A percentile compares a stretch with the other conserved stretches of the same genome.
Conservation (phyloP, 2,888 invertebrate genomes). For the Danaus chrysippus region DNA sequence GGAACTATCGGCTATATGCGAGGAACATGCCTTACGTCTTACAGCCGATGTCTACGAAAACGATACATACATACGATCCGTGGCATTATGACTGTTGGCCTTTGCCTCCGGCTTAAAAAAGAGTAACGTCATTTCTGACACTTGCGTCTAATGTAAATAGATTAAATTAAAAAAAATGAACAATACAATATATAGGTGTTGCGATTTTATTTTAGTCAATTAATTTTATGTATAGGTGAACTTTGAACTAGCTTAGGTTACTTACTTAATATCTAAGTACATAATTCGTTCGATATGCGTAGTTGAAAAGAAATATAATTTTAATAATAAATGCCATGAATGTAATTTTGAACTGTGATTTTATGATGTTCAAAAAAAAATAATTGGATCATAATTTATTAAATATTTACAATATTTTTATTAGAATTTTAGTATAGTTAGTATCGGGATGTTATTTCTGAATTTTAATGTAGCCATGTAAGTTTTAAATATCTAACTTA, state of each 20-base stretch:
- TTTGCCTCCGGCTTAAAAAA: slow-evolving; percentile 42
- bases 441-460: slow-evolving; percentile 4
- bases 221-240: slow-evolving; percentile 11
- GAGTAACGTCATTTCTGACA: slow-evolving; percentile 30
- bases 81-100: slow-evolving; percentile 70
- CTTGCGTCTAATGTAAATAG: slow-evolving; percentile 25
- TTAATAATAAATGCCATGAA: slow-evolving; percentile 63
- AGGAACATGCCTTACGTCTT: slow-evolving; percentile 89
- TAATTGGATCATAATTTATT: slow-evolving; percentile 46
- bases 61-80: slow-evolving; percentile 56
- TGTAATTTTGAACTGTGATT: slow-evolving; percentile 76
- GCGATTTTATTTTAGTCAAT: slow-evolving; percentile 10
- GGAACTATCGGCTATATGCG: slow-evolving; percentile 95
- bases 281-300: slow-evolving; percentile 40
- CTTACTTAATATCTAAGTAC: slow-evolving; percentile 59
- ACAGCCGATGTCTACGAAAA: slow-evolving; percentile 58
- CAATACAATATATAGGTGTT: slow-evolving; percentile 9
- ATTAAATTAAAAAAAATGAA: slow-evolving; percentile 6
- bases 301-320: slow-evolving; percentile 48
- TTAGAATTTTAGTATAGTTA: slow-evolving; percentile 30
- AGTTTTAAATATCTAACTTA: background rate
- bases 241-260: slow-evolving; percentile 33
- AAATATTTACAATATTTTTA: slow-evolving; percentile 40
- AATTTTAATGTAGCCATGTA: background rate
- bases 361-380: slow-evolving; percentile 71